phyloP scores from a whole-genome alignment of 2,113 vertebrate species.

The Psophia crepitans region DNA sequence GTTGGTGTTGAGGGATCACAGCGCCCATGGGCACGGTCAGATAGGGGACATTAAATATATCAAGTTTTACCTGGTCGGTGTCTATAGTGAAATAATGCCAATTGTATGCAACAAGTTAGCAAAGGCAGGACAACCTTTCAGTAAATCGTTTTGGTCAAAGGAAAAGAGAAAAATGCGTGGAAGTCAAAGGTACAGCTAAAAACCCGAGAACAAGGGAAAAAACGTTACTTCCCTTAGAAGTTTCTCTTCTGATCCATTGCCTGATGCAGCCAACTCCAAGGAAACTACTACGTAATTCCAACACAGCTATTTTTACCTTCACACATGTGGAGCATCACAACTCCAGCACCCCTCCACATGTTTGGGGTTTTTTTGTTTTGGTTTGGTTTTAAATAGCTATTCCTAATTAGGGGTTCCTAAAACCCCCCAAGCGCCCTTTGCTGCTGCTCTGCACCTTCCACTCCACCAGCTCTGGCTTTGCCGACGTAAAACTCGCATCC shows the following conservation, averaged over 20 bases:
- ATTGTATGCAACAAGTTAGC: neutral
- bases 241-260: neutral
- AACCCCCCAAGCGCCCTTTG: rapidly evolving
- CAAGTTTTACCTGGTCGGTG: neutral
- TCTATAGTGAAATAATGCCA: neutral
- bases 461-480: neutral
- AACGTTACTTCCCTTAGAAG: rapidly evolving
- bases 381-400: neutral
- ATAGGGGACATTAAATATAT: neutral
- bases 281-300: neutral
- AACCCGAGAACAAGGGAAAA: neutral
- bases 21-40: neutral
- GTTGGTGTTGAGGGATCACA: neutral
- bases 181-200: neutral
- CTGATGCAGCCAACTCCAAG: neutral
- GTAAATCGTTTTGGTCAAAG: neutral
- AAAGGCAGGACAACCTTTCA: neutral
- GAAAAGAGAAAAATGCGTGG: neutral
- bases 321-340: neutral
- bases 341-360: neutral
- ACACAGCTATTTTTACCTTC: neutral
- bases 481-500: no score
- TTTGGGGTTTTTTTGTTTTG: no score
- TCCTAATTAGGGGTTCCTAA: no score
- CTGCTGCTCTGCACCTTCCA: neutral